phyloP scores from a whole-genome alignment of 2,113 vertebrate genomes.

The Clinocottus analis region DNA sequence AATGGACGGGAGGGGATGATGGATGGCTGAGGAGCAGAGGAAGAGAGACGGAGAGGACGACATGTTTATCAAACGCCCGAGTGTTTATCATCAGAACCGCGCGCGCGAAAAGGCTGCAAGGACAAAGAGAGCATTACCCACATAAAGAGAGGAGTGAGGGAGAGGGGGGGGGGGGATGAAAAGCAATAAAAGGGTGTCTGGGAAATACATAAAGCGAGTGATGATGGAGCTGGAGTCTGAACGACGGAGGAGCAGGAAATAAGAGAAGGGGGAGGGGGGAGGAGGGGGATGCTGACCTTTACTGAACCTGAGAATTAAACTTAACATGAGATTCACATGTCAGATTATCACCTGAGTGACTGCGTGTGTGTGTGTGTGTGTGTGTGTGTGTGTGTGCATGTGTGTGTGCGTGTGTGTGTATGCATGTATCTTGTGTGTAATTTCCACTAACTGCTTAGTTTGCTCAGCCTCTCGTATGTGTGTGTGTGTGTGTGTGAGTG shows the following conservation, averaged over 20 bases:
- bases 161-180: conserved; percentile 3
- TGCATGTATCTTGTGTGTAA: too few species aligned
- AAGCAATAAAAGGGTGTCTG: conserved; percentile 16
- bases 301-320: conserved; percentile 69
- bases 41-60: conserved; percentile 52
- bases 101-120: conserved; percentile 40
- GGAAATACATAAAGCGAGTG: conserved; percentile 15
- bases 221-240: conserved; percentile 31
- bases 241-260: conserved; percentile 11
- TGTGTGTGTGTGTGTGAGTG: conserved; percentile 9
- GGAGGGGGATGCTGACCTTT: conserved; percentile 57
- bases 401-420: conserved; percentile 13
- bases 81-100: conserved; percentile 25
- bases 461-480: too few species aligned
- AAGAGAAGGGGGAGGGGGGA: neutral
- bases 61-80: conserved; percentile 59
- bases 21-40: conserved; percentile 36
- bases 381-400: conserved; percentile 12
- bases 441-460: too few species aligned
- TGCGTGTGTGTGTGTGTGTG: conserved; percentile 10
- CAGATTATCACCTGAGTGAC: conserved; percentile 46
- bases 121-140: conserved; percentile 63
- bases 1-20: conserved; percentile 40
- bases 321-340: conserved; percentile 66
- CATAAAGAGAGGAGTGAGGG: conserved; percentile 22